Conservation (phyloP, 92 coral and sea anemone species). For the Nematostella vectensis region DNA sequence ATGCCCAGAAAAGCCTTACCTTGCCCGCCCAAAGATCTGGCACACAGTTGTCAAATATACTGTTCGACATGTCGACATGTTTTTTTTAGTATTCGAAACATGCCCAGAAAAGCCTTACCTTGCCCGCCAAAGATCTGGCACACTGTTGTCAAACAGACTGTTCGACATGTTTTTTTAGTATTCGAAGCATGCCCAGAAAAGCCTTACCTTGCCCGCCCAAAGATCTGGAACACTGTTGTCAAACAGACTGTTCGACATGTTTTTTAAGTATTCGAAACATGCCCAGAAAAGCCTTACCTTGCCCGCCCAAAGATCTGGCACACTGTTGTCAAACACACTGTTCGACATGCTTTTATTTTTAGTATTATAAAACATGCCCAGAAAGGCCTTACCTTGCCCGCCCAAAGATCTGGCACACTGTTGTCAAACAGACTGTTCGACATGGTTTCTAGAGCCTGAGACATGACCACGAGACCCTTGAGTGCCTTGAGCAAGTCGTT, state of each 20-base stretch:
- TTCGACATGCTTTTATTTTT: conserved; percentile 97
- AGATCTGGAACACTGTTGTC: conserved; percentile 89
- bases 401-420: conserved; percentile 95
- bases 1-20: too few species aligned
- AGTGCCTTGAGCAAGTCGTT: conserved; percentile 94
- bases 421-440: conserved; percentile 86
- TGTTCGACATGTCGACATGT: too few species aligned
- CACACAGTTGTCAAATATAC: conserved; percentile 74
- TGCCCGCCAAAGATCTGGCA: conserved; percentile 95
- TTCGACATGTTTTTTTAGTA: too few species aligned
- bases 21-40: conserved; percentile 98
- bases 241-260: too few species aligned
- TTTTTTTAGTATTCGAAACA: too few species aligned
- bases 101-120: too few species aligned
- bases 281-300: too few species aligned
- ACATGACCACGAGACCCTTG: conserved; percentile 97
- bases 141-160: conserved; percentile 78
- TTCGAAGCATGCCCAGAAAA: too few species aligned
- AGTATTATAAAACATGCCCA: too few species aligned
- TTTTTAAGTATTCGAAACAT: too few species aligned
- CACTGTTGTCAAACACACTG: conserved; percentile 81
- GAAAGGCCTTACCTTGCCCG: conserved; percentile 95
- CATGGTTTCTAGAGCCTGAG: conserved; percentile 98
- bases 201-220: too few species aligned
- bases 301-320: conserved; percentile 97